Evolutionary conservation across 1,140 invertebrate species (phyloP).

Genomic region (Kradibia gibbosae): DNA sequence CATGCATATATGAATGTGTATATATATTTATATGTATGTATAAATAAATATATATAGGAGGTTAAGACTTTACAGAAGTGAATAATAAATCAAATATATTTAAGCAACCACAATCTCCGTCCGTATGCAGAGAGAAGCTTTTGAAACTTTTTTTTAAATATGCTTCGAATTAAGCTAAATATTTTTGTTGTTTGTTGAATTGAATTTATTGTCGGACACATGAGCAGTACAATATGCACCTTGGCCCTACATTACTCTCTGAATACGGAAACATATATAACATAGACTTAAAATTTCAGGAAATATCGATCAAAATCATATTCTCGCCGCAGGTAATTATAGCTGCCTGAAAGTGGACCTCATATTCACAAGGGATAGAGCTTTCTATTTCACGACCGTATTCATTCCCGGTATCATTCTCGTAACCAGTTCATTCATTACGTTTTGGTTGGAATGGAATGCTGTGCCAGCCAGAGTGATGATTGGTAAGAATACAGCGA

Average conservation of each 20-base stretch:
- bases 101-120: not conserved
- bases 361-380: constrained; percentile 92
- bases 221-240: not conserved
- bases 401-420: constrained; percentile 96
- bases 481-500: constrained; percentile 80
- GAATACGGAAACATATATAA: constrained; percentile 28
- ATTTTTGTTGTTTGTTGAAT: too few relatives aligned
- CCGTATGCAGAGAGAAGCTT: not conserved
- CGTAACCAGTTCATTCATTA: constrained; percentile 95
- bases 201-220: not conserved
- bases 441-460: constrained; percentile 97
- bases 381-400: constrained; percentile 96
- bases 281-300: constrained; percentile 22
- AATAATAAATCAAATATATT: not conserved
- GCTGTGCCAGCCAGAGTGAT: constrained; percentile 94
- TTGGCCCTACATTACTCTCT: constrained; percentile 5
- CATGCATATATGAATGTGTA: too few relatives aligned
- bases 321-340: constrained; percentile 84
- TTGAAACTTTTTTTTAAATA: not conserved
- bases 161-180: not conserved
- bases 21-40: too few relatives aligned
- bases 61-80: not conserved
- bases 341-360: constrained; percentile 93
- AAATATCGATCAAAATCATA: constrained; percentile 46
- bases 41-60: not conserved